phyloP scores from a whole-genome alignment of 2,113 vertebrate species.

The Morone saxatilis region DNA sequence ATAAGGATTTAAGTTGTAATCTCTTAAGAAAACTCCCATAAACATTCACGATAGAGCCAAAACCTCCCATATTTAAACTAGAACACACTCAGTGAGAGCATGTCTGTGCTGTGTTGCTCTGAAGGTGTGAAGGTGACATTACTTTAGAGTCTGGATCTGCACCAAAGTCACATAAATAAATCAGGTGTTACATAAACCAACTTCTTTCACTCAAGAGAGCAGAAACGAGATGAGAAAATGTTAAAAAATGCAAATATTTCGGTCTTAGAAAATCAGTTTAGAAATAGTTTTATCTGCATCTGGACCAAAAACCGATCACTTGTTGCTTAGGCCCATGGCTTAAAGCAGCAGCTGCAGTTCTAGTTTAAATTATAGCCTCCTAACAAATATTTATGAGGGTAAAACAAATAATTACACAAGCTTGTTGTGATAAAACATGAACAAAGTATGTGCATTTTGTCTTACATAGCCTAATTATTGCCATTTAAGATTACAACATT shows the following conservation, averaged over 20 bases:
- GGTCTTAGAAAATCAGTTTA: background rate
- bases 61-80: background rate
- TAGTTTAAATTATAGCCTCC: background rate
- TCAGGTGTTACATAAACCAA: background rate
- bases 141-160: background rate
- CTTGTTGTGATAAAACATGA: background rate
- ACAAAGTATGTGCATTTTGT: background rate
- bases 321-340: background rate
- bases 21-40: slow-evolving; percentile 25
- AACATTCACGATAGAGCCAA: slow-evolving; percentile 16
- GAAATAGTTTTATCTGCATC: background rate
- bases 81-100: background rate
- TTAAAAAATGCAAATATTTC: background rate
- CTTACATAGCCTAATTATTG: background rate
- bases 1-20: slow-evolving; percentile 35
- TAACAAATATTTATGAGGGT: background rate
- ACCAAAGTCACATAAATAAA: background rate
- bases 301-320: background rate
- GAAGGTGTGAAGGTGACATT: background rate
- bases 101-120: background rate
- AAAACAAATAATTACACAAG: background rate
- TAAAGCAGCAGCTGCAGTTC: background rate
- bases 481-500: background rate
- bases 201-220: too few species aligned
- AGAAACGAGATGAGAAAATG: background rate